Conservation (phyloP, 2,113 vertebrate genomes). For the Anseranas semipalmata region DNA sequence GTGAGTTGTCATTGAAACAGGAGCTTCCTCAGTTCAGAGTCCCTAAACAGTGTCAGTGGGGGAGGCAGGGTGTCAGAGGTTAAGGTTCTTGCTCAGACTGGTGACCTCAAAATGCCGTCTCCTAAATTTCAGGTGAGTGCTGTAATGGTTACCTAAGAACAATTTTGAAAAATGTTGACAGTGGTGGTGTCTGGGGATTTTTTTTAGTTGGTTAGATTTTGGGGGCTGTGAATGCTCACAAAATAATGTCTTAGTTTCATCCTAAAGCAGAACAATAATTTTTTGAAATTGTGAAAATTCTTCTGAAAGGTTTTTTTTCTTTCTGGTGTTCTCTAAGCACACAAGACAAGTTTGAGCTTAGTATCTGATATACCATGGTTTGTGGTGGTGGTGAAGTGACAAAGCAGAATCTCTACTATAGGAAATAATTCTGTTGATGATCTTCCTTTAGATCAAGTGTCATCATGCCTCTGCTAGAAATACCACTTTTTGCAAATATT, state of each 20-base stretch:
- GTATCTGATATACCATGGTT: not conserved
- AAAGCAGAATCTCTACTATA: not conserved
- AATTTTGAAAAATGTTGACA: not conserved
- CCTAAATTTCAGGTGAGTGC: not conserved
- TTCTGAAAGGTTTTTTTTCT: not conserved
- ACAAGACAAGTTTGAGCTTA: not conserved
- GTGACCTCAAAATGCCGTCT: not conserved
- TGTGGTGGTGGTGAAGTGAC: not conserved
- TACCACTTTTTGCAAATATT: not conserved
- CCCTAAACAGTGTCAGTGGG: not conserved
- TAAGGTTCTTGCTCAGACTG: not conserved
- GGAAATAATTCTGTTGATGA: not conserved
- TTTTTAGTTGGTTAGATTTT: not conserved
- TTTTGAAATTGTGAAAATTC: not conserved
- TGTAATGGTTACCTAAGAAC: not conserved
- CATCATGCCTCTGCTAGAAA: not conserved
- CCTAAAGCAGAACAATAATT: not conserved
- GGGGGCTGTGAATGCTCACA: not conserved
- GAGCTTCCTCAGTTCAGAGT: not conserved
- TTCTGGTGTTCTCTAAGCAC: not conserved
- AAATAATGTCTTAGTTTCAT: not conserved
- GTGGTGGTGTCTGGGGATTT: not conserved
- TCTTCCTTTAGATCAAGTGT: not conserved
- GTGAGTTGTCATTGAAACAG: not conserved
- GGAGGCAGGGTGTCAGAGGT: not conserved